Evolutionary conservation across 2,888 invertebrate species (phyloP).

Genomic region (Meteorus colon): DNA sequence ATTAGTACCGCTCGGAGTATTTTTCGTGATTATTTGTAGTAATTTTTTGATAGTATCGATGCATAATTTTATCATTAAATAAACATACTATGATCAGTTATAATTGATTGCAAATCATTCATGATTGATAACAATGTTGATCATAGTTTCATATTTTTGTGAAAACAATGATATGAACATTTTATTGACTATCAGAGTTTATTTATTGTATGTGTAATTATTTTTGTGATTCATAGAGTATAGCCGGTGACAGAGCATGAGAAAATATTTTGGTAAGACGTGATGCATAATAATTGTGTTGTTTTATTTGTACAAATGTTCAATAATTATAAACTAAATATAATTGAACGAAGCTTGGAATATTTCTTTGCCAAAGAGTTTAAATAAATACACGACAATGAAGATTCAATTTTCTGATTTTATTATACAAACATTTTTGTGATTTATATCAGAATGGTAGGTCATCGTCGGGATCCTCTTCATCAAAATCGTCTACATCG

Average conservation of each 20-base stretch:
- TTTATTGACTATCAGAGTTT: background rate
- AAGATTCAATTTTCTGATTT: slow-evolving; percentile 40
- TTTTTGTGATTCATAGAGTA: background rate
- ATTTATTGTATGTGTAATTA: background rate
- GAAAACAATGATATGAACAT: background rate
- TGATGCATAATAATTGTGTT: background rate
- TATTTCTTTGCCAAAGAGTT: slow-evolving; percentile 37
- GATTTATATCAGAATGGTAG: slow-evolving; percentile 77
- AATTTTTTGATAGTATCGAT: background rate
- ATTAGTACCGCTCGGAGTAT: slow-evolving; percentile 4
- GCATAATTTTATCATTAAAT: background rate
- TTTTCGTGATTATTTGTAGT: background rate
- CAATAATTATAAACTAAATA: background rate
- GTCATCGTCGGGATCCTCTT: slow-evolving; percentile 92
- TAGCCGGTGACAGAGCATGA: background rate
- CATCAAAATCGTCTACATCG: slow-evolving; percentile 87
- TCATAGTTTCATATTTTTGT: too few species aligned
- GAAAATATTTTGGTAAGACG: slow-evolving; percentile 3
- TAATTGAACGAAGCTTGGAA: background rate
- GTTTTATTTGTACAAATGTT: background rate
- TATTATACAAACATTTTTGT: slow-evolving; percentile 4
- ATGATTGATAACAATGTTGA: background rate
- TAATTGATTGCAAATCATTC: background rate
- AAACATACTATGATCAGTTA: background rate
- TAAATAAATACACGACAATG: slow-evolving; percentile 63